phyloP scores from a whole-genome alignment of 1,140 invertebrate species.

The Triops longicaudatus region DNA sequence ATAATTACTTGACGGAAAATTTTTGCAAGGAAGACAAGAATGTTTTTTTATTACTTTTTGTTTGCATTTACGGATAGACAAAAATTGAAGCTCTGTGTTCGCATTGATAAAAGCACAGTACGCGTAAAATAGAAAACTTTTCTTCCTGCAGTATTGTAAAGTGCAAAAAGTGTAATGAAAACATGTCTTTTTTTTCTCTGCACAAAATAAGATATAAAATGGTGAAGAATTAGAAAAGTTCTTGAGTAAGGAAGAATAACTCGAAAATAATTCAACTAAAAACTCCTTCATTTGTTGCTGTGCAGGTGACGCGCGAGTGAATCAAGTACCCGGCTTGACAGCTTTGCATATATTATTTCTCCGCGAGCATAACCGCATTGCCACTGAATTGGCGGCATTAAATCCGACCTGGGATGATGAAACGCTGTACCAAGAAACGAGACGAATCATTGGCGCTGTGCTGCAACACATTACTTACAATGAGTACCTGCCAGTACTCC shows the following conservation, averaged over 20 bases:
- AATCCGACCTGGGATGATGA: conserved; percentile 86
- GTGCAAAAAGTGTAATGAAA: too few species aligned
- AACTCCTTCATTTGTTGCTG: conserved; percentile 30
- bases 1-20: too few species aligned
- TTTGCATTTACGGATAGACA: too few species aligned
- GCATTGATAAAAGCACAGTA: too few species aligned
- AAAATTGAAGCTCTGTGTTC: too few species aligned
- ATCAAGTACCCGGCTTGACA: conserved; percentile 75
- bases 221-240: too few species aligned
- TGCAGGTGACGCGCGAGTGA: conserved; percentile 70
- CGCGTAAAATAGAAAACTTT: too few species aligned
- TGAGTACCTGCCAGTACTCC: conserved; percentile 73
- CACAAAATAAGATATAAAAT: too few species aligned
- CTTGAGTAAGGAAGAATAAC: neutral
- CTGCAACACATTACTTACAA: conserved; percentile 79
- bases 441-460: conserved; percentile 66
- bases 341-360: conserved; percentile 73
- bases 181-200: too few species aligned
- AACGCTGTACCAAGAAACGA: conserved; percentile 73
- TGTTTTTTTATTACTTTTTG: too few species aligned
- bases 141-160: neutral
- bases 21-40: too few species aligned
- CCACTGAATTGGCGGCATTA: conserved; percentile 54
- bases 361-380: conserved; percentile 84
- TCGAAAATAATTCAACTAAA: neutral